Percentiles rank a stretch among this genome's conserved stretches.
Evolutionary conservation across 2,888 invertebrate genomes (phyloP).

Genomic region (Bombylius major): DNA sequence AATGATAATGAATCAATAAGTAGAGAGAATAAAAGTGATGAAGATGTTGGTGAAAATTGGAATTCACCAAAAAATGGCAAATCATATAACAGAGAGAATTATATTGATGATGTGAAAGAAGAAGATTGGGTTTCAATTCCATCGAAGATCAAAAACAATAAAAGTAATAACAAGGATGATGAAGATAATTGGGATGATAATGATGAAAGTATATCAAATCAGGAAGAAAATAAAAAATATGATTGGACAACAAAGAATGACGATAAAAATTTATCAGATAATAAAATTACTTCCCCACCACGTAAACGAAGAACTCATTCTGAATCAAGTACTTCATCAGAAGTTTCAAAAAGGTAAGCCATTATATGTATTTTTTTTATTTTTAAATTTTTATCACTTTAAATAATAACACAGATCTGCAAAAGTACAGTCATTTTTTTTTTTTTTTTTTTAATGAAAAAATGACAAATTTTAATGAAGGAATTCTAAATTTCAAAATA

Average conservation of each 20-base stretch:
- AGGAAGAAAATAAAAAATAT: constrained; percentile 27
- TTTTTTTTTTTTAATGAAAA: too few relatives aligned
- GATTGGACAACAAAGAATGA: constrained; percentile 14
- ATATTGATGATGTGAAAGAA: not conserved
- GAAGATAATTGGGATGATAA: constrained; percentile 31
- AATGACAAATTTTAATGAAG: too few relatives aligned
- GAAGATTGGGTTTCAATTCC: not conserved
- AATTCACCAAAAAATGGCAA: not conserved
- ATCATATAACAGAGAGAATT: not conserved
- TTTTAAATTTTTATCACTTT: too few relatives aligned
- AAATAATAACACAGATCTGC: too few relatives aligned
- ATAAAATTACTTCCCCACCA: not conserved
- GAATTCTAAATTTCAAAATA: too few relatives aligned
- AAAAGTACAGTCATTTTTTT: too few relatives aligned
- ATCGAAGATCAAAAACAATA: not conserved
- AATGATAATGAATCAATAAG: not conserved
- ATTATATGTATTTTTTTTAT: too few relatives aligned
- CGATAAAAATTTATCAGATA: too few relatives aligned
- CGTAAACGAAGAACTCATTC: not conserved
- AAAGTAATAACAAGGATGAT: constrained; percentile 13
- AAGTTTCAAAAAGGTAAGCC: constrained; percentile 11
- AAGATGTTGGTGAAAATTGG: constrained; percentile 13
- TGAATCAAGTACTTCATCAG: constrained; percentile 18
- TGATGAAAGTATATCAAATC: constrained; percentile 14
- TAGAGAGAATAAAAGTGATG: constrained; percentile 11